These are phyloP conservation scores for Drosophila simulans DNA, from an alignment of 1,140 invertebrate genomes.

Conservation along the genomic window DNA sequence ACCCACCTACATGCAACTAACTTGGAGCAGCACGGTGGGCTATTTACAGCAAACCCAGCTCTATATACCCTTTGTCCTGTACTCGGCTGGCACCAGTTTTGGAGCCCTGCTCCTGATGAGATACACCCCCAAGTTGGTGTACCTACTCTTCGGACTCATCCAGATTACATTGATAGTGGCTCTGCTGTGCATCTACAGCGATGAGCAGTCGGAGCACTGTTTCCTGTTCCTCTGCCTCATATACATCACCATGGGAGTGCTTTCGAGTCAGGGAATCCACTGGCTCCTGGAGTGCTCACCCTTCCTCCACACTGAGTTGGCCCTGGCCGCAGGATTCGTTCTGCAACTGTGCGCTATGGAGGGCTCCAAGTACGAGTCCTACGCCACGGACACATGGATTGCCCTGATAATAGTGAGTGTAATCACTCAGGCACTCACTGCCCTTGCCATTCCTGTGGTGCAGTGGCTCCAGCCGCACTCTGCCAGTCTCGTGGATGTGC, in stretches of 20 bases:
- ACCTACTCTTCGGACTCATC: conserved; percentile 75
- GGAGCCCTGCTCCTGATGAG: conserved; percentile 62
- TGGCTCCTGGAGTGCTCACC: conserved; percentile 72
- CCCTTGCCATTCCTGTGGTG: conserved; percentile 43
- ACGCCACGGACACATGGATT: conserved; percentile 45
- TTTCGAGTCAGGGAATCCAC: conserved; percentile 71
- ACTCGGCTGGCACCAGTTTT: conserved; percentile 54
- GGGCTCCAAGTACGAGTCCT: conserved; percentile 66
- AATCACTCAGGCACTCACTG: conserved; percentile 48
- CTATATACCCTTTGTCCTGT: conserved; percentile 61
- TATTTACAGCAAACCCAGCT: conserved; percentile 49
- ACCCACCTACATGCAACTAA: conserved; percentile 64
- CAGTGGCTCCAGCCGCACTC: conserved; percentile 64
- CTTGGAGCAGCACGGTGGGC: conserved; percentile 61
- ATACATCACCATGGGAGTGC: conserved; percentile 64
- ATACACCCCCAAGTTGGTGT: conserved; percentile 73
- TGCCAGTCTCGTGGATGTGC: conserved; percentile 68
- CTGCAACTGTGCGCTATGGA: conserved; percentile 62
- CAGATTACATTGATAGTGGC: conserved; percentile 68
- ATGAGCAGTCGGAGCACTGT: conserved; percentile 63
- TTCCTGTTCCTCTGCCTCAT: conserved; percentile 76
- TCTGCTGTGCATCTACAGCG: conserved; percentile 69
- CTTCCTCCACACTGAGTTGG: conserved; percentile 71
- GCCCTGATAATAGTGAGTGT: conserved; percentile 53
- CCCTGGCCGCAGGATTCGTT: conserved; percentile 45